These are phyloP conservation scores for Serinus canaria DNA, from an alignment of 2,113 vertebrate genomes.

Conservation along the genomic window DNA sequence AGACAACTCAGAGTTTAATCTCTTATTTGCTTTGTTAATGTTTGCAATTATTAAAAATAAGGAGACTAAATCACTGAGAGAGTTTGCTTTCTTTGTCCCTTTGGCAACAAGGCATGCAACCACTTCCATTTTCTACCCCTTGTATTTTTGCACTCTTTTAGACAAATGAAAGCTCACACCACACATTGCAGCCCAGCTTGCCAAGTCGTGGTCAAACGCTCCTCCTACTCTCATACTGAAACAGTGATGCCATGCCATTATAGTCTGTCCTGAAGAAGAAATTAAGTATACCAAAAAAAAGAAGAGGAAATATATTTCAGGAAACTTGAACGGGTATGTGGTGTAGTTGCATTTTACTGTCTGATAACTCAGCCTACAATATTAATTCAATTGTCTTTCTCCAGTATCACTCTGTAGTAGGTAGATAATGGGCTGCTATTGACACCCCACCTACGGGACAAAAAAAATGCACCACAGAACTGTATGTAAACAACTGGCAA, in stretches of 20 bases:
- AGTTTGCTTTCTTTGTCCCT: background rate
- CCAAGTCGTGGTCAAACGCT: background rate
- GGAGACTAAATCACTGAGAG: background rate
- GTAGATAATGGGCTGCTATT: background rate
- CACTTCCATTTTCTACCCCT: background rate
- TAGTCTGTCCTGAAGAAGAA: background rate
- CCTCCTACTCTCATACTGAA: background rate
- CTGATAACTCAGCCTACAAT: background rate
- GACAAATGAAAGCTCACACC: background rate
- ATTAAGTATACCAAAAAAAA: background rate
- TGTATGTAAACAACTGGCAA: background rate
- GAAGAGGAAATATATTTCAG: background rate
- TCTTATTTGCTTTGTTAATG: background rate
- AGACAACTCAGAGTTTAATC: background rate
- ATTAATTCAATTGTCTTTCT: background rate
- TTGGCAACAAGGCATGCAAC: background rate
- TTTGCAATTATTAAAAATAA: background rate
- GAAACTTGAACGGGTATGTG: background rate
- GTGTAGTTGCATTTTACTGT: background rate
- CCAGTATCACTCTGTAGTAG: background rate
- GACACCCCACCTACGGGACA: background rate
- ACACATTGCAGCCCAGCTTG: background rate
- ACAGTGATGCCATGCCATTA: background rate
- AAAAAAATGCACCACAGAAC: background rate
- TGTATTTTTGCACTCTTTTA: background rate